These are phyloP conservation scores for Physocephala rufipes DNA, from an alignment of 2,888 invertebrate species.

Conservation along the genomic window DNA sequence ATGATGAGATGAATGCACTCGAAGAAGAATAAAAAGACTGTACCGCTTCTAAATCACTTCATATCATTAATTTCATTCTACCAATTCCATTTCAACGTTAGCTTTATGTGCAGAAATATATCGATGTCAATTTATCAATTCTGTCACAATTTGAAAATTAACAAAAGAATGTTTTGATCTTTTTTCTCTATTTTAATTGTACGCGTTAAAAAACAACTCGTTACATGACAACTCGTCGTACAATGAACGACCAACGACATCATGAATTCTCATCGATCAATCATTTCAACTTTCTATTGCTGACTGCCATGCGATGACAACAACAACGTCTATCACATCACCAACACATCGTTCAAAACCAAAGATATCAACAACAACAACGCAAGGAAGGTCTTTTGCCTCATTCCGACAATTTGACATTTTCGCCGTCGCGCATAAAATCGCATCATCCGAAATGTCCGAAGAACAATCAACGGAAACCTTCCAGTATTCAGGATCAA, in stretches of 20 bases:
- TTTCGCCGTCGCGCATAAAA: slow-evolving; percentile 65
- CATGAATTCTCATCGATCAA: background rate
- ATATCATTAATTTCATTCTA: slow-evolving; percentile 3
- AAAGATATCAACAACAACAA: slow-evolving; percentile 64
- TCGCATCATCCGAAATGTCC: slow-evolving; percentile 66
- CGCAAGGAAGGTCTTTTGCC: slow-evolving; percentile 65
- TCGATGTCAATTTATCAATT: slow-evolving; percentile 16
- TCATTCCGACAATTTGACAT: slow-evolving; percentile 64
- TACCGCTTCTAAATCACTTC: background rate
- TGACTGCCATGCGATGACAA: background rate
- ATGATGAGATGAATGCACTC: slow-evolving; percentile 8
- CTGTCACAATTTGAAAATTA: background rate
- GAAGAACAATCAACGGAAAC: slow-evolving; percentile 58
- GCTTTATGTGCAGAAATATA: slow-evolving; percentile 14
- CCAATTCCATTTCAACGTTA: slow-evolving; percentile 13
- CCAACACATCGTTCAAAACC: background rate
- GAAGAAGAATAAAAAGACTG: background rate
- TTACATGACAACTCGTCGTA: slow-evolving; percentile 30
- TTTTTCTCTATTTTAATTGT: slow-evolving; percentile 36
- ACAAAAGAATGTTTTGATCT: slow-evolving; percentile 33
- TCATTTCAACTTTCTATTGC: too few species aligned
- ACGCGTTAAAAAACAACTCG: slow-evolving; percentile 39
- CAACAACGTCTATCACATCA: slow-evolving; percentile 19
- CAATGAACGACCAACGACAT: too few species aligned
- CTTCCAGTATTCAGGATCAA: slow-evolving; percentile 65